These are phyloP conservation scores for Argya squamiceps DNA, from an alignment of 2,797 vertebrate genomes.

Conservation along the genomic window DNA sequence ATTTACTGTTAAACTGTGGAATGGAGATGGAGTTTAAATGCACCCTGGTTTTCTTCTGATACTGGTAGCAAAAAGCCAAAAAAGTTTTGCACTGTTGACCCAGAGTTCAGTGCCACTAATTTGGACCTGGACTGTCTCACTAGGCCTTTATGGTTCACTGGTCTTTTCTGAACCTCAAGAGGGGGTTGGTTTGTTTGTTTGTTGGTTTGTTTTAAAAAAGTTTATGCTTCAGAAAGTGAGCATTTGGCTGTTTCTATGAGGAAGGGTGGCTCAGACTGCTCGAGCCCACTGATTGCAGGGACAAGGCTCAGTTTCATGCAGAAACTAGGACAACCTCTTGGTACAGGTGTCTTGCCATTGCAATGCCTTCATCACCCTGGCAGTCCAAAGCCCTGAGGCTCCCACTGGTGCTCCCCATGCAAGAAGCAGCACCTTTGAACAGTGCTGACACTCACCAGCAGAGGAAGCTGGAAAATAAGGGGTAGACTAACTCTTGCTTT, in stretches of 20 bases:
- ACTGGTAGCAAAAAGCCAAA: constrained; percentile 47
- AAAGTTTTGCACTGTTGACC: constrained; percentile 19
- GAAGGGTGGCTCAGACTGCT: not conserved
- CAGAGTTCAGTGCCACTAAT: not conserved
- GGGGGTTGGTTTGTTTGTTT: not conserved
- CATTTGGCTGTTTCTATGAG: not conserved
- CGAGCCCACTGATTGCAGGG: not conserved
- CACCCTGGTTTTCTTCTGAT: constrained; percentile 29
- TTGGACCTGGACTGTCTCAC: not conserved
- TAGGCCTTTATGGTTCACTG: not conserved
- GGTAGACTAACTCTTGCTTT: not conserved
- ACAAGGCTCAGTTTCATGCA: not conserved
- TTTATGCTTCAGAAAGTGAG: not conserved
- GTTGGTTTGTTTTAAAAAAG: not conserved
- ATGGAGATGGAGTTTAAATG: constrained; percentile 60
- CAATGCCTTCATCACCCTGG: not conserved
- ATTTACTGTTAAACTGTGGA: constrained; percentile 65
- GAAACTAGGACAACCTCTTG: not conserved
- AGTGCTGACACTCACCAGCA: not conserved
- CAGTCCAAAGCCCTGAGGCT: not conserved
- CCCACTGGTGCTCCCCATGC: not conserved
- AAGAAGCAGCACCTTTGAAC: not conserved
- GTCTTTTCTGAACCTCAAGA: constrained; percentile 5
- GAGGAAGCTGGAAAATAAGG: not conserved
- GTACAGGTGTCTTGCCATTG: not conserved